Base-by-base conservation (phyloP, 2,113 vertebrate species). In the Leucopternis melanops region DNA sequence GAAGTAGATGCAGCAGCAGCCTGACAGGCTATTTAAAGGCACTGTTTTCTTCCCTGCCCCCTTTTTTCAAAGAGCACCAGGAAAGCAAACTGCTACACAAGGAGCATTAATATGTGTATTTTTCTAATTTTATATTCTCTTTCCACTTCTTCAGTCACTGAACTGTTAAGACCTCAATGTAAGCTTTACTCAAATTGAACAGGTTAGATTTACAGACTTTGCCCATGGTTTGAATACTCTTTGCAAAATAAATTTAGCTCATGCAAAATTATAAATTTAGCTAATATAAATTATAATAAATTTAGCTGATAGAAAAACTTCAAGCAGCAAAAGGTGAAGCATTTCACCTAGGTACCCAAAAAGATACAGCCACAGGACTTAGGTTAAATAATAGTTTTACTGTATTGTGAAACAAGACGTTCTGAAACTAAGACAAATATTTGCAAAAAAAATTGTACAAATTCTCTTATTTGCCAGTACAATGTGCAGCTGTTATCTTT, bases 11-110 rank as follows among this genome's bases (percentile, higher is more conserved):
- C 80, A 90, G 65, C 91, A 61, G 86, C 73, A 96, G 65, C 81
- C 94, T 92, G 93, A 85, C 45, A 61, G 59, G 50, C 79, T 96
- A 91, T 97, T 97, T 95, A 91, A 92, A 98, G 94, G 81, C 42
- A 55, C 63, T 38, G 20, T 44, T 80, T 90, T 78, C 75, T 81
- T 66, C 63, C 49, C 44, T 84, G 49, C 36, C 27, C 62, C n/a
- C 44, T 69, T 71, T 92, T 31, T 79, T 14, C 63, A 82, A 93
- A 86, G 38, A 70, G 36, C 36, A 88, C 25, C 32, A 74, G 26
- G 47, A 71, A 92, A 90, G 70, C 47, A 82, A 94, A 88, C 54
- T 54, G 62, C 62, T 80, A 34, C 66, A 78, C 50, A 47, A 69
- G 47, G 34, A 72, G 44, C 57, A 93, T 75, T 79, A 88, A 62